Conservation (phyloP, 2,113 vertebrate species). For the Synodontis membranacea region DNA sequence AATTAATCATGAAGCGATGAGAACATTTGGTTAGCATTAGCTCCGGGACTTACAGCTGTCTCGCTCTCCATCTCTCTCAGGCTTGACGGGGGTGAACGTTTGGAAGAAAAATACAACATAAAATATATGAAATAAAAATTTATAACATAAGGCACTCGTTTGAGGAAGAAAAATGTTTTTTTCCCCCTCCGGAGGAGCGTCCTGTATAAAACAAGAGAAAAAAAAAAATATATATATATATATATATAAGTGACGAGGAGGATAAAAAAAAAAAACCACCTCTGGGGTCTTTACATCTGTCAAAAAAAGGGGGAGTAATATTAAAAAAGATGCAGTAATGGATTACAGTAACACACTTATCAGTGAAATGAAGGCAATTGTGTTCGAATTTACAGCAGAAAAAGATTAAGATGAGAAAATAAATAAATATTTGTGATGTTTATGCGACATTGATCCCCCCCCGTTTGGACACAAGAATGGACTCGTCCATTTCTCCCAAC, state of each 20-base stretch:
- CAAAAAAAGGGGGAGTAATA: not conserved
- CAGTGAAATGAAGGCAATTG: not conserved
- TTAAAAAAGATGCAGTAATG: not conserved
- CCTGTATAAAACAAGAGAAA: not conserved
- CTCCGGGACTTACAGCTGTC: not conserved
- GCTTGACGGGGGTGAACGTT: not conserved
- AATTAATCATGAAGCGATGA: not conserved
- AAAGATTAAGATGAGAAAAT: not conserved
- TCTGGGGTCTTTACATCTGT: not conserved
- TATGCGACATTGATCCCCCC: not conserved
- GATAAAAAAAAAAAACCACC: not conserved
- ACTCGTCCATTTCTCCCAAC: constrained; percentile 8
- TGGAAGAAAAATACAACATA: not conserved
- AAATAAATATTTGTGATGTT: not conserved
- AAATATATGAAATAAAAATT: not conserved
- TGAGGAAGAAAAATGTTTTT: not conserved
- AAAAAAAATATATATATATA: no score
- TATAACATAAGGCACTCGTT: not conserved
- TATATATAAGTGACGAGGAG: not conserved
- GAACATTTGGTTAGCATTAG: not conserved
- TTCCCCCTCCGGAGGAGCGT: not conserved
- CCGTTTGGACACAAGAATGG: not conserved
- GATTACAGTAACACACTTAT: not conserved
- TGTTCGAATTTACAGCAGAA: not conserved
- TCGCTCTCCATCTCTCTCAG: constrained; percentile 44